Conservation (phyloP, 2,888 invertebrate species). For the Aphodius granarius region DNA sequence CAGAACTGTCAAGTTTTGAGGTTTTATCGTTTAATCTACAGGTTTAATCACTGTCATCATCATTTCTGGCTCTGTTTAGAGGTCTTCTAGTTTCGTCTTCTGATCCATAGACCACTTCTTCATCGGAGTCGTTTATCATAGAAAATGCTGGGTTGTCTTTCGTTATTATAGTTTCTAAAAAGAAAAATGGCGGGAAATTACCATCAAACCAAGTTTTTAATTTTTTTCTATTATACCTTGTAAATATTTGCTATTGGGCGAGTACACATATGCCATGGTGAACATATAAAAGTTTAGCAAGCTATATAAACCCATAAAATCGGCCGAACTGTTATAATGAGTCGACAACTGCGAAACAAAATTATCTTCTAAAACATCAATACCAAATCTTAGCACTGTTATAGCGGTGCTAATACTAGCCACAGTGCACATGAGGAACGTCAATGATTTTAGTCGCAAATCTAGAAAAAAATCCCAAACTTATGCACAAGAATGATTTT, state of each 20-base stretch:
- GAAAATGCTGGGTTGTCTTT: constrained; percentile 98
- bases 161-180: constrained; percentile 84
- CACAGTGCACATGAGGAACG: constrained; percentile 81
- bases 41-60: constrained; percentile 71
- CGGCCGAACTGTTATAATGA: constrained; percentile 88
- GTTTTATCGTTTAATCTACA: too few relatives aligned
- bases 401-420: constrained; percentile 73
- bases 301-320: constrained; percentile 95
- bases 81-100: constrained; percentile 86
- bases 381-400: constrained; percentile 82
- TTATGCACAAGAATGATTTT: neutral
- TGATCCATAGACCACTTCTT: constrained; percentile 93
- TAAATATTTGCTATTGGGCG: constrained; percentile 78
- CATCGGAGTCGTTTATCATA: constrained; percentile 98
- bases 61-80: constrained; percentile 70
- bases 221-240: constrained; percentile 67
- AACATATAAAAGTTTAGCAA: constrained; percentile 92
- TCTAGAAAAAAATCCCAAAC: constrained; percentile 59
- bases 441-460: constrained; percentile 87
- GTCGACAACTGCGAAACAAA: constrained; percentile 88
- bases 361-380: constrained; percentile 89
- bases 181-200: constrained; percentile 5
- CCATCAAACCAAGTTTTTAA: neutral
- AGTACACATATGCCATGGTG: constrained; percentile 92
- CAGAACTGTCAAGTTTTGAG: neutral